Base-by-base conservation (phyloP, 2,888 invertebrate genomes). In the Ormyrus nitidulus region DNA sequence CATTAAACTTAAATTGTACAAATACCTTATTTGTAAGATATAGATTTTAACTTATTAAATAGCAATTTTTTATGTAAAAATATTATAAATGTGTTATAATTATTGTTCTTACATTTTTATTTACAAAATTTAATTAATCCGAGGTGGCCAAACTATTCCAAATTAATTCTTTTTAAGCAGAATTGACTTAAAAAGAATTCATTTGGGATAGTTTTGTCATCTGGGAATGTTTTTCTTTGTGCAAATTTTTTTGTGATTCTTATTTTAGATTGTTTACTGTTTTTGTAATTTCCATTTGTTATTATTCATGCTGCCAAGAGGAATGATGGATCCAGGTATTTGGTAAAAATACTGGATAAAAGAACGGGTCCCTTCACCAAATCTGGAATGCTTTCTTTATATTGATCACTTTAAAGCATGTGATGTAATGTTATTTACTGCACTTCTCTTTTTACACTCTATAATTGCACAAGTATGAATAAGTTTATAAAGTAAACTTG, bases 281-380 rank as follows among this genome's bases (percentile, higher is more conserved):
- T 74, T 70, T 75, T 84, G 44, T 76, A 64, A 81, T 79, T 77
- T 79, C 34, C 4, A 71, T 64, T 10, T 79, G 82, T 70, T 79
- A 71, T 79, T 82, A 62, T 85, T 83, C 78, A 80, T 81, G 87
- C 86, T 72, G 84, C 85, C 64, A 81, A 80, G 83, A 84, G 34
- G 34, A 74, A 73, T 84, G 61, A 88, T 88, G 88, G 88, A 88
- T 83, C 84, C 88, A 88, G 88, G 87, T 88, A 88, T 82, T 83
- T 83, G 4, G 46, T 64, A 54, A 71, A 79, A 69, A 71, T 66
- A 65, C 70, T 80, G 34, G 64, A 53, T 73, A 48, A 77, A n/a
- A 13, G 53, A 61, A 11, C 66, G 64, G 48, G 51, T 46, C 11
- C 7, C 13, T 71, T 61, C 44, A 49, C 48, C 34, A 49, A 48